These are phyloP conservation scores for Rugalucina vietnamica DNA, from an alignment of 2,888 invertebrate genomes.

Conservation along the genomic window DNA sequence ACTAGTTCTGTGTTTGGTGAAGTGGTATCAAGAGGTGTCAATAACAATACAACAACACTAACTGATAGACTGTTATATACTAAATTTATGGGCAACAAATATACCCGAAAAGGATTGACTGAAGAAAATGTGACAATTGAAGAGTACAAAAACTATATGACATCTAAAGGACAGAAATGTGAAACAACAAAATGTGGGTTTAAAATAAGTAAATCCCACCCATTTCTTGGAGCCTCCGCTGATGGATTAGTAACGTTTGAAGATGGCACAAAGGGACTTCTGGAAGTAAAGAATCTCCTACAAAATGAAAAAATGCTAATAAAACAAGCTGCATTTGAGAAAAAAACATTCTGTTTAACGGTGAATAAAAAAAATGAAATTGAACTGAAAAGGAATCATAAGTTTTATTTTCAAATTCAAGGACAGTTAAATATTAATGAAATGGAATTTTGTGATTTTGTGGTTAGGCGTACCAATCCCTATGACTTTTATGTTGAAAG, in stretches of 20 bases:
- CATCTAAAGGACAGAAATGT: not conserved
- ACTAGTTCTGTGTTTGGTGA: constrained; percentile 23
- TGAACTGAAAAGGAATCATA: not conserved
- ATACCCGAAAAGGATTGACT: not conserved
- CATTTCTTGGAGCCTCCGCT: not conserved
- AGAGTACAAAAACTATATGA: not conserved
- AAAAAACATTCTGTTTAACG: not conserved
- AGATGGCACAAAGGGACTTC: not conserved
- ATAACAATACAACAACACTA: not conserved
- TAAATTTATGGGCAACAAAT: not conserved
- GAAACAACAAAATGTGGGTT: not conserved
- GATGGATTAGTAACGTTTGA: not conserved
- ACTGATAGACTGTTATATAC: not conserved
- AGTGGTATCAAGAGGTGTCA: not conserved
- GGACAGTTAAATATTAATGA: not conserved
- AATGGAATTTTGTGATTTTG: not conserved
- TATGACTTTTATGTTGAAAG: not conserved
- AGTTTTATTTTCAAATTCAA: not conserved
- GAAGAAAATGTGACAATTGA: constrained; percentile 7
- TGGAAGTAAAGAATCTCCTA: not conserved
- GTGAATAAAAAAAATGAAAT: not conserved
- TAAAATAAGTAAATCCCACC: not conserved
- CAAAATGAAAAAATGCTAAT: not conserved
- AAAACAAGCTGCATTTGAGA: not conserved
- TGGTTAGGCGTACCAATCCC: not conserved